Evolutionary conservation across 2,113 vertebrate species (phyloP).

Genomic region (Nesogale talazaci): DNA sequence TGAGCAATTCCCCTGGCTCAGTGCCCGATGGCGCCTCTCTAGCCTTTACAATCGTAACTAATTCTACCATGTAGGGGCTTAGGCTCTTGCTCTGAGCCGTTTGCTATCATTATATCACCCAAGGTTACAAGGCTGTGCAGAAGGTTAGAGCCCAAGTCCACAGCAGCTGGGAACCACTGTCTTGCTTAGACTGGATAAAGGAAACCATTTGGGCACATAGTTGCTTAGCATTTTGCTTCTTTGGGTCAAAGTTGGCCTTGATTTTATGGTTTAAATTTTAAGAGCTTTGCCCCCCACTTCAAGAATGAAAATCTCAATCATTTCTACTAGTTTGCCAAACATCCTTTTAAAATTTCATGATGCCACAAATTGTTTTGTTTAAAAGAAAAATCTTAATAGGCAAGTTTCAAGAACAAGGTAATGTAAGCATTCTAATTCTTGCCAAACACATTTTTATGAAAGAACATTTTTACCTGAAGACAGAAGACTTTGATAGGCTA

Average conservation of each 20-base stretch:
- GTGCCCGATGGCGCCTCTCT: neutral
- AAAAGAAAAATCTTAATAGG: neutral
- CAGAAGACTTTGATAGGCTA: neutral
- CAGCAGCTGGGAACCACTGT: neutral
- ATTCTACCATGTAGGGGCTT: neutral
- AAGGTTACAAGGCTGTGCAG: fast-evolving
- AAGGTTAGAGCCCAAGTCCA: neutral
- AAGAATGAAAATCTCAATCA: neutral
- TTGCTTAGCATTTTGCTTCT: neutral
- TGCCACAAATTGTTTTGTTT: neutral
- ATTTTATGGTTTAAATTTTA: constrained; percentile 22
- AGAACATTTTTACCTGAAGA: neutral
- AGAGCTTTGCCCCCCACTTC: neutral
- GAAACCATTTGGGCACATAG: neutral
- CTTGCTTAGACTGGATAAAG: neutral
- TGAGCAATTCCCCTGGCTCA: neutral
- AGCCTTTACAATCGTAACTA: constrained; percentile 28
- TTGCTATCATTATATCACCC: neutral
- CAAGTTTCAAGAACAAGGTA: neutral
- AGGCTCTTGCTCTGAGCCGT: neutral
- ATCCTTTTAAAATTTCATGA: neutral
- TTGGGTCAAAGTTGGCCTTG: constrained; percentile 5
- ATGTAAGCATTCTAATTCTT: neutral
- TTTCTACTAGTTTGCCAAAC: constrained; percentile 5
- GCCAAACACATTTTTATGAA: neutral